Evolutionary conservation across 2,113 vertebrate genomes (phyloP).

Genomic region (Sardina pilchardus): DNA sequence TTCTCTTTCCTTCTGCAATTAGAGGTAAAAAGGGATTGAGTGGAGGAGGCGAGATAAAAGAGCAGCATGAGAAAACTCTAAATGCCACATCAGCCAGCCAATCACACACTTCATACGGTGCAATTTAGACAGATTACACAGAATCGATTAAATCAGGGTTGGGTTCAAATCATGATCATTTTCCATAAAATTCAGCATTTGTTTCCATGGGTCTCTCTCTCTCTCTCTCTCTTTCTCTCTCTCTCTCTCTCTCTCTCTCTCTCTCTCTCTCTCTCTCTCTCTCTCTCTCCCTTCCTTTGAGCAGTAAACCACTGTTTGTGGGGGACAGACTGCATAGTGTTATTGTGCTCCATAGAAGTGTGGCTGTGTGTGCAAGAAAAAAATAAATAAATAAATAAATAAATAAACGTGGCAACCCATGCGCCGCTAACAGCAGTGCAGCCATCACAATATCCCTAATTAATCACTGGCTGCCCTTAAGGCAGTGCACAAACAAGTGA

Average conservation of each 20-base stretch:
- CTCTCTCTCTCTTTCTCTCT: neutral
- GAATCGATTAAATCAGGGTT: constrained; percentile 9
- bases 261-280: neutral
- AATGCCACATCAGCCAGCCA: constrained; percentile 8
- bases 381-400: neutral
- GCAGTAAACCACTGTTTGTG: neutral
- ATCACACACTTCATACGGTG: constrained; percentile 9
- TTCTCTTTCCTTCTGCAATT: constrained; percentile 28
- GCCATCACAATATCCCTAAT: constrained; percentile 36
- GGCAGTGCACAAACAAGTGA: neutral
- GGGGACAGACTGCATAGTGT: neutral
- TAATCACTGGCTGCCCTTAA: constrained; percentile 34
- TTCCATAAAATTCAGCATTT: neutral
- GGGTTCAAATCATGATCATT: constrained; percentile 18
- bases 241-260: neutral
- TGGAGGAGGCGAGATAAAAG: constrained; percentile 21
- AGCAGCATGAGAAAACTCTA: constrained; percentile 7
- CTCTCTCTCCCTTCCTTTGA: neutral
- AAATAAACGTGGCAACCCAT: constrained; percentile 1
- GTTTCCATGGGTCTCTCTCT: neutral
- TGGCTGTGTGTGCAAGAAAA: neutral
- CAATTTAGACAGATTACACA: constrained; percentile 14
- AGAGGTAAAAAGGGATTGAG: constrained; percentile 45
- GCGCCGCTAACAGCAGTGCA: constrained; percentile 19
- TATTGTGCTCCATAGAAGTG: neutral